A percentile compares a stretch with the other conserved stretches of the same genome.
These are phyloP conservation scores for Trissolcus basalis DNA, from an alignment of 1,140 invertebrate species.

Conservation along the genomic window DNA sequence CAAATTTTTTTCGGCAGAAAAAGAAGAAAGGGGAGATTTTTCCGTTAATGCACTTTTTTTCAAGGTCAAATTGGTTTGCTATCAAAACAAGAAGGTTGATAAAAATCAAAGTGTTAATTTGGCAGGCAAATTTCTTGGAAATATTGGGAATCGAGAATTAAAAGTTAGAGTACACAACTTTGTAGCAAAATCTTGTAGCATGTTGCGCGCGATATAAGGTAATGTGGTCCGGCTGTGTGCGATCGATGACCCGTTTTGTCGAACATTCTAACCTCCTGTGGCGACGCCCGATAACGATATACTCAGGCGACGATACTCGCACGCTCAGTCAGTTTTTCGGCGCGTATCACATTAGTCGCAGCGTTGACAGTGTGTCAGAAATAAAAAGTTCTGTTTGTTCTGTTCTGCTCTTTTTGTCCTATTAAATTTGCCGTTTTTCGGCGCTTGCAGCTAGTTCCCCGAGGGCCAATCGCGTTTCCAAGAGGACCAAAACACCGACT, in stretches of 20 bases:
- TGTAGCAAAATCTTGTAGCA: neutral
- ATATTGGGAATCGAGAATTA: too few relatives aligned
- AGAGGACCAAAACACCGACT: neutral
- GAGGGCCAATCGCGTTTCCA: neutral
- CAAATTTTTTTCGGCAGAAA: too few relatives aligned
- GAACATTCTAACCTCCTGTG: constrained; percentile 10
- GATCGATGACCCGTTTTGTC: constrained; percentile 13
- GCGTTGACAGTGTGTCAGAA: too few relatives aligned
- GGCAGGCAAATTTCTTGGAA: too few relatives aligned
- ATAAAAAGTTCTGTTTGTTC: neutral
- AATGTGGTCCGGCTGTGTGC: neutral
- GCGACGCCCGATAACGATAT: constrained; percentile 15
- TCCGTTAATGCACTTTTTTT: too few relatives aligned
- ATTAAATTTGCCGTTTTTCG: neutral
- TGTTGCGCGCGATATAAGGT: constrained; percentile 1
- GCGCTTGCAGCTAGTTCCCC: neutral
- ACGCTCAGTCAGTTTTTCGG: constrained; percentile 11
- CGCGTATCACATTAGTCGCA: neutral
- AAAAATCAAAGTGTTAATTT: too few relatives aligned
- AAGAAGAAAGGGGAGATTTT: too few relatives aligned
- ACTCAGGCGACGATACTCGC: neutral
- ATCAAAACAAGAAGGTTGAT: too few relatives aligned
- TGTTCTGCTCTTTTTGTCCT: neutral
- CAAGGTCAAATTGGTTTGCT: too few relatives aligned
- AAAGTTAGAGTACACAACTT: neutral